Percentiles rank a stretch among this genome's conserved stretches.
phyloP scores from a whole-genome alignment of 1,140 invertebrate genomes.

The Phthorimaea operculella region DNA sequence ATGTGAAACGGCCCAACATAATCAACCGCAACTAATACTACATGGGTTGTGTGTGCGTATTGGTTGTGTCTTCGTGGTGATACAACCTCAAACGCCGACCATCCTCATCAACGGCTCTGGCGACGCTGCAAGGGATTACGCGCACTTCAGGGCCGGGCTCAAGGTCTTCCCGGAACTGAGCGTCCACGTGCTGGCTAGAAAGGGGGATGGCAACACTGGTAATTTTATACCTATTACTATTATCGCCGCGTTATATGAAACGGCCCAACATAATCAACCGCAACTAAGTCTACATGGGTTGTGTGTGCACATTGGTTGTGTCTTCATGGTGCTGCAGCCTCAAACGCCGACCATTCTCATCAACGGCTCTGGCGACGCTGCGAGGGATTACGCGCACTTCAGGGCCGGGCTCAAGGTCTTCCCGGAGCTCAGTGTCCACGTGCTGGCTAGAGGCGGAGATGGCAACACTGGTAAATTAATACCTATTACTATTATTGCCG shows the following conservation, averaged over 20 bases:
- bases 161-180: conserved; percentile 85
- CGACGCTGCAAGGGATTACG: conserved; percentile 84
- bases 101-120: conserved; percentile 86
- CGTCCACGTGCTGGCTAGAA: conserved; percentile 71
- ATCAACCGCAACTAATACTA: no score
- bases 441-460: conserved; percentile 63
- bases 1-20: no score
- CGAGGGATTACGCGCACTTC: conserved; percentile 86
- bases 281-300: no score
- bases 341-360: conserved; percentile 86
- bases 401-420: conserved; percentile 86
- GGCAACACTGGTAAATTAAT: conserved; percentile 21
- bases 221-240: background rate
- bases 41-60: no score
- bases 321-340: conserved; percentile 88
- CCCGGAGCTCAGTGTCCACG: conserved; percentile 79
- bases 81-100: conserved; percentile 85
- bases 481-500: no score
- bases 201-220: conserved; percentile 42
- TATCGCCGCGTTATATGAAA: no score
- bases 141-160: conserved; percentile 85
- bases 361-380: conserved; percentile 84
- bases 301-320: no score
- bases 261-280: no score
- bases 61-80: no score